Conservation (phyloP, 2,888 invertebrate species). For the Antheraea yamamai region DNA sequence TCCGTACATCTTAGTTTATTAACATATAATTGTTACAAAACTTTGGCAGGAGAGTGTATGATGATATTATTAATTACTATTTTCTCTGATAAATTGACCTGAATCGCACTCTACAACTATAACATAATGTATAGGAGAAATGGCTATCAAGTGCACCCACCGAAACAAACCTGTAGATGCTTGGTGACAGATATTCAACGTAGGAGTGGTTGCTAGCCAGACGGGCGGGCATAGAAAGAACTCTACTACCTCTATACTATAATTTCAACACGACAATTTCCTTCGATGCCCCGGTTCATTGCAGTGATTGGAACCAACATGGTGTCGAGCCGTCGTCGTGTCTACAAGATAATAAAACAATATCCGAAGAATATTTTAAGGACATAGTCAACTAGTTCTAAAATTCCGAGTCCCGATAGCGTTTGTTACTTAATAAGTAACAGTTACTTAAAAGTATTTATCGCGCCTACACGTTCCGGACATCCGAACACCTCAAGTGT, state of each 20-base stretch:
- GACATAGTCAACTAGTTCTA: not conserved
- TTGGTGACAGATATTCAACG: too few species aligned
- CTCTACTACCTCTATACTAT: not conserved
- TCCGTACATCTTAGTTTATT: too few species aligned
- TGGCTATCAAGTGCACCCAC: too few species aligned
- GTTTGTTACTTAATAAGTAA: not conserved
- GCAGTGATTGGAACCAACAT: not conserved
- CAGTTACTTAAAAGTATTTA: not conserved
- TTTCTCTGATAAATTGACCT: too few species aligned
- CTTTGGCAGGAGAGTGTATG: too few species aligned
- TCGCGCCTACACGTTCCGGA: not conserved
- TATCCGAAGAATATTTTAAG: not conserved
- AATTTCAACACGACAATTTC: not conserved
- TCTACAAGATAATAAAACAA: too few species aligned
- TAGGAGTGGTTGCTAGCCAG: not conserved
- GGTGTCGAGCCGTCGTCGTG: too few species aligned
- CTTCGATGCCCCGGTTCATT: not conserved
- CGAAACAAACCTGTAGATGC: too few species aligned
- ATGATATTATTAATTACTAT: too few species aligned
- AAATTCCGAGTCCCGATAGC: not conserved
- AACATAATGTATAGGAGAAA: too few species aligned
- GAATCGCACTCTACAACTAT: too few species aligned
- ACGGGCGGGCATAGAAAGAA: not conserved
- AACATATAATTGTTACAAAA: too few species aligned
- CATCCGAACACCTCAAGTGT: not conserved